Evolutionary conservation across 2,113 vertebrate species (phyloP), one percentile per base, ranked within the genome.

Genomic region (Hyperopisus bebe): DNA sequence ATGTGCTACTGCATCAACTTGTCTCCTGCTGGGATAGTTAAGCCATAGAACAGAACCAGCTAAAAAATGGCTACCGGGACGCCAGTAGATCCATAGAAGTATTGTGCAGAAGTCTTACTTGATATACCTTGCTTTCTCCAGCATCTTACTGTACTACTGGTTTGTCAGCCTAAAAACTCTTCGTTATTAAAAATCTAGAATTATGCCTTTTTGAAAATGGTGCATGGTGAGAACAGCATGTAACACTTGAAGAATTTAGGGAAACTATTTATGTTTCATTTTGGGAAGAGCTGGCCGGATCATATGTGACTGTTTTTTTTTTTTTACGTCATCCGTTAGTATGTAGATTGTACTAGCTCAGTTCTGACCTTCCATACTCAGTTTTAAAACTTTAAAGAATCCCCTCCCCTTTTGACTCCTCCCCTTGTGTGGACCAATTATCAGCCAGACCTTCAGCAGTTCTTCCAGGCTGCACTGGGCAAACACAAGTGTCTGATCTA

Each of bases 401-500:
- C 92, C 91, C 90, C 91, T 93, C 92, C 91, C 91, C 91, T 88
- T 91, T 62, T 87, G 86, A 86, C 92, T 92, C 88, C 89, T 94
- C 92, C 93, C 92, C 93, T 93, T 94, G 92, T 92, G 93, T 86
- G 94, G 94, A 94, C 95, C 95, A 96, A 95, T 96, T 94, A 95
- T 92, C 90, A 86, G 39, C 66, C 93, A 95, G 93, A 95, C 96
- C 95, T 96, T 96, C 96, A 96, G 94, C 92, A 91, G 92, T 93
- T 95, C 91, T 93, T 94, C 91, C 91, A 90, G 91, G 90, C 92
- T 92, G 92, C 90, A 7, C 93, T 95, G 87, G 93, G 94, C 93
- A 96, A 96, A 96, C 95, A 96, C 70, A 91, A 74, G 92, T 92
- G 94, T 94, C 93, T 94, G 93, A 92, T 92, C 92, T 94, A 94